phyloP scores from a whole-genome alignment of 2,888 invertebrate genomes.

The Norana najaformis region DNA sequence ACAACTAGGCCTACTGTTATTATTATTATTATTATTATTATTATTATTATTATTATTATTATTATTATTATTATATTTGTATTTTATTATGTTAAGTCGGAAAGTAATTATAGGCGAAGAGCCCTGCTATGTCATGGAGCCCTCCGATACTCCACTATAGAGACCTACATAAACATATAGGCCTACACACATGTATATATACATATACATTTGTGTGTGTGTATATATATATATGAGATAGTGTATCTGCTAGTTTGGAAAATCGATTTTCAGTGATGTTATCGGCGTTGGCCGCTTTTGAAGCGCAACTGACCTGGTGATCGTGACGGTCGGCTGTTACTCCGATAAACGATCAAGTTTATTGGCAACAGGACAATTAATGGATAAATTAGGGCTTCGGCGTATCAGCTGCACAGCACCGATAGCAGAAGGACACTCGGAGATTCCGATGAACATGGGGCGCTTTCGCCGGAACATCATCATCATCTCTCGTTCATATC shows the following conservation, averaged over 20 bases:
- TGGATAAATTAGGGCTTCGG: neutral
- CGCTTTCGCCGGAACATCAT: neutral
- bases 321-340: neutral
- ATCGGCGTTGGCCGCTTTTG: neutral
- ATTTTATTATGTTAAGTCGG: too few relatives aligned
- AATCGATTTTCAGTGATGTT: neutral
- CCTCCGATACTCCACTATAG: too few relatives aligned
- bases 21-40: too few relatives aligned
- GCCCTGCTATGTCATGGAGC: too few relatives aligned
- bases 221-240: too few relatives aligned
- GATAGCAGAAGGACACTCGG: neutral
- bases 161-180: too few relatives aligned
- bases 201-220: neutral
- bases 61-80: too few relatives aligned
- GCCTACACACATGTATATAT: neutral
- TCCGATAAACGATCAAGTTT: neutral
- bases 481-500: neutral
- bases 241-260: neutral
- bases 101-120: too few relatives aligned
- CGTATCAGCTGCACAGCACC: neutral
- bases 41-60: too few relatives aligned
- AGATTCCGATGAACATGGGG: neutral
- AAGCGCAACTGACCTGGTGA: neutral
- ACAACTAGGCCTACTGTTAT: too few relatives aligned
- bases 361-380: neutral